A percentile compares a stretch with the other conserved stretches of the same genome.
Conservation (phyloP, 1,140 invertebrate genomes). For the Drosophila serrata region DNA sequence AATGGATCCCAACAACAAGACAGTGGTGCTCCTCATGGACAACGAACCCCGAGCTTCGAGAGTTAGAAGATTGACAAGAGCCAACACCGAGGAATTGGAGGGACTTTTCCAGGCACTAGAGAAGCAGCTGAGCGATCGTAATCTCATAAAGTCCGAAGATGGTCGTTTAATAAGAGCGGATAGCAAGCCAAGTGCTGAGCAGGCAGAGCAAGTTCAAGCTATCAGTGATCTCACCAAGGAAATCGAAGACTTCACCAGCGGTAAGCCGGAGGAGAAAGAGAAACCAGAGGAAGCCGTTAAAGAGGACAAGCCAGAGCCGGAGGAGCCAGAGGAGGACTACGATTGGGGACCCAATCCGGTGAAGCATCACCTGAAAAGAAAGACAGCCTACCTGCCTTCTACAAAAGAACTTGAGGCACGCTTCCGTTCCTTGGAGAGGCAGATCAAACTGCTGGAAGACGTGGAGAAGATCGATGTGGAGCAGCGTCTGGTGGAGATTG, state of each 20-base stretch:
- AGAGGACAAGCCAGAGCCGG: conserved; percentile 1
- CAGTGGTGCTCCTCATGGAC: conserved; percentile 75
- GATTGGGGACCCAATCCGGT: conserved; percentile 80
- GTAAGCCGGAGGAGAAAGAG: conserved; percentile 33
- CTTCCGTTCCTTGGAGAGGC: conserved; percentile 75
- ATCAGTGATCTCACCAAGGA: conserved; percentile 74
- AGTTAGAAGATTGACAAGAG: conserved; percentile 71
- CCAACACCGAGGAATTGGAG: conserved; percentile 79
- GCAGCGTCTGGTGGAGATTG: conserved; percentile 72
- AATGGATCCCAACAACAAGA: conserved; percentile 70
- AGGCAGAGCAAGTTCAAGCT: conserved; percentile 67
- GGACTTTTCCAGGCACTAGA: conserved; percentile 77
- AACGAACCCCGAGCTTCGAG: conserved; percentile 76
- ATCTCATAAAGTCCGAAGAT: conserved; percentile 76
- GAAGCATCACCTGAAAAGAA: conserved; percentile 76
- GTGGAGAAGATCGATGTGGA: conserved; percentile 83
- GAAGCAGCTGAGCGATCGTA: conserved; percentile 72
- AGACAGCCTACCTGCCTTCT: conserved; percentile 75
- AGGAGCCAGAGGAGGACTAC: conserved; percentile 53
- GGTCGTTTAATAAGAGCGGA: conserved; percentile 58
- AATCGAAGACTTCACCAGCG: conserved; percentile 69
- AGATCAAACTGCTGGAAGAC: conserved; percentile 79
- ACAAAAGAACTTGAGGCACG: conserved; percentile 78
- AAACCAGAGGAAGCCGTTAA: conserved; percentile 1
- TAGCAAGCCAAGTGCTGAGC: conserved; percentile 38